These are phyloP conservation scores for Lateolabrax maculatus DNA, from an alignment of 2,797 vertebrate species.

Conservation along the genomic window DNA sequence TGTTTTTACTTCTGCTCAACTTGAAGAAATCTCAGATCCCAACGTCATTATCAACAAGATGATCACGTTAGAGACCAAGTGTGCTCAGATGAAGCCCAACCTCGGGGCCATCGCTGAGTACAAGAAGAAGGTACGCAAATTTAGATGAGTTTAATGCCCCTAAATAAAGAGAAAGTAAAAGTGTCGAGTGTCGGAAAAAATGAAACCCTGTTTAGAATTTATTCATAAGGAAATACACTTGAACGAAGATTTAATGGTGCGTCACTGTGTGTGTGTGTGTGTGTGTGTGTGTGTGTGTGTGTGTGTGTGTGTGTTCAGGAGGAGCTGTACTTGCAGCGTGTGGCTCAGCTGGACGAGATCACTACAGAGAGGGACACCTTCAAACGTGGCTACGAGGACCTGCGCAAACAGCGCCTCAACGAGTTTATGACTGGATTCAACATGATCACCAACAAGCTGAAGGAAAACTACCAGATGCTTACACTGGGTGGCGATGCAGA, in stretches of 20 bases:
- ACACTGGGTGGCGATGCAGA: conserved; percentile 97
- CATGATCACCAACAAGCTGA: conserved; percentile 96
- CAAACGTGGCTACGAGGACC: conserved; percentile 91
- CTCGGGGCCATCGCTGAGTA: conserved; percentile 93
- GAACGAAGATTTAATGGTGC: background rate
- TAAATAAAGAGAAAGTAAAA: background rate
- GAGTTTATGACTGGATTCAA: conserved; percentile 99
- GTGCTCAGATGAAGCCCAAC: conserved; percentile 93
- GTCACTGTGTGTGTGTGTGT: background rate
- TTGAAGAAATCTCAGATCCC: conserved; percentile 87
- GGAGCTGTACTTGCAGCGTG: conserved; percentile 93
- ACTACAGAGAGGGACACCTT: conserved; percentile 92
- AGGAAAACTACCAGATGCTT: conserved; percentile 99
- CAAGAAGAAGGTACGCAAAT: conserved; percentile 90
- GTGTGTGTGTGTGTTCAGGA: conserved; percentile 86
- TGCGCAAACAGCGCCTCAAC: conserved; percentile 94
- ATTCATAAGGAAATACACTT: background rate
- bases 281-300: too few species aligned
- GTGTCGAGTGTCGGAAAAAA: background rate
- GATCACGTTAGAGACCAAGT: conserved; percentile 91
- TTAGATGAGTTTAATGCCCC: background rate
- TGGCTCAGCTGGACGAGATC: conserved; percentile 93
- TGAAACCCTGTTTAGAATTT: background rate
- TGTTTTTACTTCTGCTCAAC: conserved; percentile 84
- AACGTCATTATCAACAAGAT: conserved; percentile 90